Evolutionary conservation across 2,797 vertebrate species (phyloP).

Genomic region (Caiman crocodilus): DNA sequence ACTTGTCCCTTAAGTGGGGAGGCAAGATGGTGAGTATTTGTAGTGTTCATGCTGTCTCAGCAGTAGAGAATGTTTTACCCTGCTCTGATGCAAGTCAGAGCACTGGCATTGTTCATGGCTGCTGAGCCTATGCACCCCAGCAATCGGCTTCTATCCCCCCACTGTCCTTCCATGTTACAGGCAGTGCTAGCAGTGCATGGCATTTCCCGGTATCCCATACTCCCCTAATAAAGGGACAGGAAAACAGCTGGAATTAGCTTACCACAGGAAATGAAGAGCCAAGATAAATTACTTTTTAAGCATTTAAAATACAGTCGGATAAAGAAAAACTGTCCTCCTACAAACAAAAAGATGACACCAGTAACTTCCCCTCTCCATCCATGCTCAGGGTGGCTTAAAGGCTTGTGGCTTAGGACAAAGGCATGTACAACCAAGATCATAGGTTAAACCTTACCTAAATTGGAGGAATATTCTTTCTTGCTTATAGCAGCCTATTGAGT

Average conservation of each 20-base stretch:
- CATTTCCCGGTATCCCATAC: not conserved
- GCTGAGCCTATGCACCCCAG: not conserved
- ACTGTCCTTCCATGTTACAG: not conserved
- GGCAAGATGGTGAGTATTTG: not conserved
- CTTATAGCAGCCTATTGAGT: too few species aligned
- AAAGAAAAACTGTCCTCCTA: not conserved
- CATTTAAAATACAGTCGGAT: not conserved
- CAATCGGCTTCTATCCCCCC: not conserved
- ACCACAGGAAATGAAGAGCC: not conserved
- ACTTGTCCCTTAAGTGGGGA: too few species aligned
- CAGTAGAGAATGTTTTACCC: not conserved
- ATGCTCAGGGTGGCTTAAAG: not conserved
- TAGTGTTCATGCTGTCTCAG: not conserved
- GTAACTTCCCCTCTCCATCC: not conserved
- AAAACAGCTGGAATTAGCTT: not conserved
- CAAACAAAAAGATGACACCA: not conserved
- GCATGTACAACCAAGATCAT: not conserved
- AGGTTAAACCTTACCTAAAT: not conserved
- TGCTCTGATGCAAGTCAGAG: not conserved
- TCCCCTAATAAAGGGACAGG: not conserved
- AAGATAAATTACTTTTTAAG: not conserved
- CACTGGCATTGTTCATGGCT: not conserved
- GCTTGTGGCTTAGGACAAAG: not conserved
- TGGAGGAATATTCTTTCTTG: not conserved
- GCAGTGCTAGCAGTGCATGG: not conserved